These are phyloP conservation scores for Terrapene triunguis DNA, from an alignment of 2,113 vertebrate species.

Conservation along the genomic window DNA sequence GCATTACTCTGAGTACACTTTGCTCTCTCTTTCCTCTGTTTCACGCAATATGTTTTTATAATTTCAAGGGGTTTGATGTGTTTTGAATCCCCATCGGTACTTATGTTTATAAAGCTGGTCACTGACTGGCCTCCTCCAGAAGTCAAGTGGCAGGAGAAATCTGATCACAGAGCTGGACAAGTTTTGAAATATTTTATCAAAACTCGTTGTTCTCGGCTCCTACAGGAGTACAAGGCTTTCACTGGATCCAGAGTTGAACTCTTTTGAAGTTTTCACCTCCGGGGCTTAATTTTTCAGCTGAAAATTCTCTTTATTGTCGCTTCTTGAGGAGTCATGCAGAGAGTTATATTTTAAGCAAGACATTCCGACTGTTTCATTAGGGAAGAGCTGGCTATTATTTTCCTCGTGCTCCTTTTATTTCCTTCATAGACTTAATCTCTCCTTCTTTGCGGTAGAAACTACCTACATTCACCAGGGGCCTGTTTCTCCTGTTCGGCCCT, in stretches of 20 bases:
- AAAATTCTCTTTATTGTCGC: conserved; percentile 5
- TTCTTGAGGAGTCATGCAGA: not conserved
- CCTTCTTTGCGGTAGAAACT: not conserved
- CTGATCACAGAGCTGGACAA: not conserved
- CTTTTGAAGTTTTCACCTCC: conserved; percentile 67
- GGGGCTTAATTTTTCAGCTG: conserved; percentile 27
- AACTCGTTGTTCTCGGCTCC: conserved; percentile 14
- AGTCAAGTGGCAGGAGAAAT: not conserved
- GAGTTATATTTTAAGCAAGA: not conserved
- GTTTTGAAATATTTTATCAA: conserved; percentile 37
- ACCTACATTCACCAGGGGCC: not conserved
- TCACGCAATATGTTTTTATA: accelerated
- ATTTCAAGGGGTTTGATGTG: not conserved
- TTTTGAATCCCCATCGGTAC: accelerated
- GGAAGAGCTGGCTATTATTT: not conserved
- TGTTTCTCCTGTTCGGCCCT: not conserved
- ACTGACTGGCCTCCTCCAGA: accelerated
- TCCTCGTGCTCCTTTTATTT: not conserved
- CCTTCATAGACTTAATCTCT: not conserved
- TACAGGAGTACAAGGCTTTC: not conserved
- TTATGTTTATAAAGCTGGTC: not conserved
- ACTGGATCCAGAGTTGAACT: conserved; percentile 46
- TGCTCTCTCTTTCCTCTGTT: accelerated
- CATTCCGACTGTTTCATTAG: not conserved
- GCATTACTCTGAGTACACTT: accelerated